phyloP scores from a whole-genome alignment of 1,140 invertebrate species.

The Nautilus pompilius region DNA sequence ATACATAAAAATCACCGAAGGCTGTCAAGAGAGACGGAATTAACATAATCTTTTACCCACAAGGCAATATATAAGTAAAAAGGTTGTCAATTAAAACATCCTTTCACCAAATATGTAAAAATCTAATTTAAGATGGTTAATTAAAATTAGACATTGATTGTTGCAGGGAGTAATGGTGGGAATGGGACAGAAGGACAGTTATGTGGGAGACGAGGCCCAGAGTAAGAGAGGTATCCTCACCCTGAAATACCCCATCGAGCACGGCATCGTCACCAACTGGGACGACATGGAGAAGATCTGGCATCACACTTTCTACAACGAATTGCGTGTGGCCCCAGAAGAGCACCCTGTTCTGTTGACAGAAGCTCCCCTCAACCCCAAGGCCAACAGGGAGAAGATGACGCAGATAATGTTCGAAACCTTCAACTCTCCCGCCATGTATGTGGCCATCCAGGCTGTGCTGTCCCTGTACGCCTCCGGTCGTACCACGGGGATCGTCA shows the following conservation, averaged over 20 bases:
- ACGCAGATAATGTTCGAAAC: constrained; percentile 79
- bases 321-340: constrained; percentile 82
- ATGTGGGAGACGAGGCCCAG: constrained; percentile 61
- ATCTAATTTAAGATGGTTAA: too few species aligned
- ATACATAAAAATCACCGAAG: too few species aligned
- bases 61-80: too few species aligned
- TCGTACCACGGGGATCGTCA: constrained; percentile 77
- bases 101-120: too few species aligned
- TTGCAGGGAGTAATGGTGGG: constrained; percentile 41
- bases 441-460: constrained; percentile 88
- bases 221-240: constrained; percentile 69
- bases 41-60: too few species aligned
- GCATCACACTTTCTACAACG: constrained; percentile 72
- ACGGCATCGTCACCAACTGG: constrained; percentile 62
- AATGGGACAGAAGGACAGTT: constrained; percentile 55
- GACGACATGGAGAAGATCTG: constrained; percentile 89
- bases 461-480: constrained; percentile 88
- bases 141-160: too few species aligned
- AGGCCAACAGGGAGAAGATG: constrained; percentile 73
- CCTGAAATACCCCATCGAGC: constrained; percentile 60
- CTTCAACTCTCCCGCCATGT: constrained; percentile 91
- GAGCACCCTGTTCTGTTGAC: constrained; percentile 55
- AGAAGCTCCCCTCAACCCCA: constrained; percentile 44
- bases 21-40: too few species aligned
- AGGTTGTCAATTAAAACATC: too few species aligned